Base-by-base conservation (phyloP, 2,888 invertebrate species). In the Incurvaria masculella region DNA sequence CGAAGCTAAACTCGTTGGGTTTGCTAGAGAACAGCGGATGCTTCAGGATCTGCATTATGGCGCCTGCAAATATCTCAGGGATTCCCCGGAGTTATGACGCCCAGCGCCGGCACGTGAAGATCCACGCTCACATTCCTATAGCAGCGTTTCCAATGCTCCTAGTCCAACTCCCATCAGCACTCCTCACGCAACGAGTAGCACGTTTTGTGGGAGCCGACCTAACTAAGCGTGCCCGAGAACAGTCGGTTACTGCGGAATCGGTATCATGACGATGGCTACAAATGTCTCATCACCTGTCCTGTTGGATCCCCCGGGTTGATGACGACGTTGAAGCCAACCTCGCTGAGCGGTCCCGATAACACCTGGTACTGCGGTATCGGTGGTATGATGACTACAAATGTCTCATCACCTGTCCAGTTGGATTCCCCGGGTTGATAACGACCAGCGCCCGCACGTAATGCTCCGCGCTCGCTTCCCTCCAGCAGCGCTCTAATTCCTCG, bases 281-380 rank as follows among this genome's bases (percentile, higher is more conserved):
- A n/a, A 33, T n/a, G n/a, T n/a, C n/a, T n/a, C n/a, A n/a, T n/a
- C n/a, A 54, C 54, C 62, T 86, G 85, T 2, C 93, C 95, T 39
- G 95, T 96, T 14, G 95, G 95, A 71, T 97, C 96, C 51, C 95
- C 95, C 2, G 95, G 96, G 72, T 96, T 96, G 56, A 96, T 97
- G 27, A 97, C 83, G 14, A 90, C 91, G n/a, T 79, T 64, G 66
- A 94, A 85, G 54, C 88, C 86, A 62, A 89, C 94, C 68, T 97
- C 95, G 4, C 92, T 87, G 42, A 94, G 71, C 0, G 92, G 85
- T 1, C 95, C 95, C 1, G 94, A 92, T 66, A 96, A 96, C 2
- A 96, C 74, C 1, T 95, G 95, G 68, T 97, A 96, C 64, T 96
- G 95, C 0, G 95, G 95, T 60, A 94, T 95, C 0, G 95, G 96